Base-by-base conservation (phyloP, 23 tunicate species). In the Botrylloides violaceus region DNA sequence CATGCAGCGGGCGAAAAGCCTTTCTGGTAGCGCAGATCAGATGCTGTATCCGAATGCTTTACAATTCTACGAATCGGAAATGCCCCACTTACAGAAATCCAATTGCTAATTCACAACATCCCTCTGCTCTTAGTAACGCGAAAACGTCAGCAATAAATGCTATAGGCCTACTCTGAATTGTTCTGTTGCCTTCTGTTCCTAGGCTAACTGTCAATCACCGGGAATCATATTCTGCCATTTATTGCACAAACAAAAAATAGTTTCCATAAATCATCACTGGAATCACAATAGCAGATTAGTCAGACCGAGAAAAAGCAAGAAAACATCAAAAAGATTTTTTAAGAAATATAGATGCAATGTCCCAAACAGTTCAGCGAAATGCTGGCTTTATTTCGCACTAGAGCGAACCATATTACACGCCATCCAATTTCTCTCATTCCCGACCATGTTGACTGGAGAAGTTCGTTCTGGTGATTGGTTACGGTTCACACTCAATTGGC, bases 211-310 rank as follows among this genome's bases (percentile, higher is more conserved):
- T n/a, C n/a, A n/a, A n/a, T n/a, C n/a, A n/a, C n/a, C n/a, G n/a
- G n/a, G n/a, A n/a, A n/a, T n/a, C n/a, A 43, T 43, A 43, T 43
- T 43, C 53, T 43, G 53, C 53, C 53, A 43, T 43, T 43, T 43
- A 43, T 43, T 43, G 53, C 53, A 43, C 53, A 43, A 43, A 43
- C 9, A 9, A n/a, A 7, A 43, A 43, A 43, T 7, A 43, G 53
- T 43, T 15, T 43, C 53, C 53, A 43, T 43, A 43, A 43, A 43
- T 43, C 53, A 43, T 43, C 53, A 15, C 15, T 15, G 15, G 53
- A 43, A 43, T 43, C 53, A 43, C 53, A 43, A 43, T 43, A 43
- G 53, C 53, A 43, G 53, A 43, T 43, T 43, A 43, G 53, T 43
- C 15, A 15, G 53, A 43, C 53, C 15, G 15, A 43, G 12, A n/a